Percentiles rank a stretch among this genome's conserved stretches.
Conservation (phyloP, 1,140 invertebrate genomes). For the Hypsibius dujardini region DNA sequence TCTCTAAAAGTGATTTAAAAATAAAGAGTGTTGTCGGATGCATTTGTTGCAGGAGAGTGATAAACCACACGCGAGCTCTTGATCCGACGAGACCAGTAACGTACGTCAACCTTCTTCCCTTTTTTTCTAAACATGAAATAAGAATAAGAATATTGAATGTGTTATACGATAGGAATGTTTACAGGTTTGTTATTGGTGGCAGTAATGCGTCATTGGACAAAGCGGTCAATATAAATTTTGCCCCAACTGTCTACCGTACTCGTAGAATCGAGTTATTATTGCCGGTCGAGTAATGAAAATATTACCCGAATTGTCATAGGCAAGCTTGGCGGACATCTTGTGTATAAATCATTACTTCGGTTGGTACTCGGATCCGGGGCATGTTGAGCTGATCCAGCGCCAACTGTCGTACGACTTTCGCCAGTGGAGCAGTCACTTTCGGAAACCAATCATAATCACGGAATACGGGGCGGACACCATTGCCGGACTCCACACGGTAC, state of each 20-base stretch:
- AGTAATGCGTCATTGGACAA: conserved; percentile 13
- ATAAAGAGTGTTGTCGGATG: too few species aligned
- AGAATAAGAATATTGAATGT: too few species aligned
- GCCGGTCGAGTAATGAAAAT: background rate
- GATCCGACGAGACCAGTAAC: conserved; percentile 57
- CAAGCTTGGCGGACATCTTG: conserved; percentile 61
- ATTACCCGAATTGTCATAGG: conserved; percentile 32
- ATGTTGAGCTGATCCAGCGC: conserved; percentile 50
- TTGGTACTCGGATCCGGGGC: conserved; percentile 73
- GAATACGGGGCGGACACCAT: conserved; percentile 90
- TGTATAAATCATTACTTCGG: conserved; percentile 84
- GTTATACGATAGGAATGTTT: too few species aligned
- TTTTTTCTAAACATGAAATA: too few species aligned
- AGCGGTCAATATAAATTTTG: conserved; percentile 3
- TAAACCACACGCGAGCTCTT: conserved; percentile 34
- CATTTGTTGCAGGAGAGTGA: conserved; percentile 23
- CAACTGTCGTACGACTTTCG: conserved; percentile 56
- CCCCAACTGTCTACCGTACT: background rate
- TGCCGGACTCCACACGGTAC: conserved; percentile 57
- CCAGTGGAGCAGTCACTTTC: conserved; percentile 59
- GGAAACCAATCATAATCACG: conserved; percentile 76
- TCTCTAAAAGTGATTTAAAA: too few species aligned
- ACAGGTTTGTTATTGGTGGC: conserved; percentile 11
- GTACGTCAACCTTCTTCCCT: too few species aligned
- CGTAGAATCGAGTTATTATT: too few species aligned